Conservation (phyloP, 2,113 vertebrate genomes). For the Phrynosoma blainvillii region DNA sequence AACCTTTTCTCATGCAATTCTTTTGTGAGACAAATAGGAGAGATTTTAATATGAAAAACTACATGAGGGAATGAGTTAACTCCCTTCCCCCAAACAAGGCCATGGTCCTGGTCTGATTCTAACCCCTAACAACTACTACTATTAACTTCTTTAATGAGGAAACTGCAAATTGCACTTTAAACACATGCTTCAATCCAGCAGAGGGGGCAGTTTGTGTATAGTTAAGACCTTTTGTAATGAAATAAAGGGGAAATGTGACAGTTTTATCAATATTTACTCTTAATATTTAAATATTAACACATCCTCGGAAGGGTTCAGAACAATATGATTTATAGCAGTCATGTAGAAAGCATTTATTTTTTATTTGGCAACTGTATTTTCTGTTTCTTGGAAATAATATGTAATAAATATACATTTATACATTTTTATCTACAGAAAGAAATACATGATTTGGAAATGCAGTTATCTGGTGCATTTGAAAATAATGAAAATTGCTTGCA, state of each 20-base stretch:
- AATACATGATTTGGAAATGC: conserved; percentile 76
- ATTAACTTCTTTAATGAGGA: too few species aligned
- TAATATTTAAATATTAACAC: not conserved
- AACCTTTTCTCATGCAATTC: not conserved
- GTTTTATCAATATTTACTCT: not conserved
- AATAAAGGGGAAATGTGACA: not conserved
- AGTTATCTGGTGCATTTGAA: conserved; percentile 74
- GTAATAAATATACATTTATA: not conserved
- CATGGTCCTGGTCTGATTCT: not conserved
- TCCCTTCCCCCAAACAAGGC: not conserved
- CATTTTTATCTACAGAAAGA: conserved; percentile 76
- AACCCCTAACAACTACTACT: too few species aligned
- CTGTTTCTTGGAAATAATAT: not conserved
- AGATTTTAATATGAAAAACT: not conserved
- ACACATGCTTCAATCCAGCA: too few species aligned
- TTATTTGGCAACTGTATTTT: conserved; percentile 24
- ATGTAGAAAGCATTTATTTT: not conserved
- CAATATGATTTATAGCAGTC: not conserved
- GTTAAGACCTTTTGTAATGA: not conserved
- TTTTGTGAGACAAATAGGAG: not conserved
- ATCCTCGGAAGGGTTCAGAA: not conserved
- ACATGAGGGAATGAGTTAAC: not conserved
- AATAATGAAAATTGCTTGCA: conserved; percentile 76
- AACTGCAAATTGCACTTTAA: not conserved
- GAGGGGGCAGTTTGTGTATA: not conserved